Evolutionary conservation across 1,140 invertebrate species (phyloP).

Genomic region (Pseudachorutes palmiensis): DNA sequence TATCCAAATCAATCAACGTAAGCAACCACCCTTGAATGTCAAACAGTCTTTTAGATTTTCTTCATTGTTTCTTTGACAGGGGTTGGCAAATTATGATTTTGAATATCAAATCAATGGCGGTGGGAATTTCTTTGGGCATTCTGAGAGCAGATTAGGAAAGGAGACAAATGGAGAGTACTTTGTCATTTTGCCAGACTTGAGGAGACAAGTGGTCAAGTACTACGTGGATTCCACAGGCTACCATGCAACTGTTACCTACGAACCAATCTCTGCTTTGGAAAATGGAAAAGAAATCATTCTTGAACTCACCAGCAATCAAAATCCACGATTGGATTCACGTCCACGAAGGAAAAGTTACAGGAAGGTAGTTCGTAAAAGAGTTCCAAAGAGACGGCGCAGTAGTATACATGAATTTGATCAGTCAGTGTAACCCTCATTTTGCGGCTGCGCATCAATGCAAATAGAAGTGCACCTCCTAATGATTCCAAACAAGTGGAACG

Average conservation of each 20-base stretch:
- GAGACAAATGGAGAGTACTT: slow-evolving; percentile 70
- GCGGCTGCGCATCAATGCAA: no score
- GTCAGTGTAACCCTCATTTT: no score
- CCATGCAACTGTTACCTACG: slow-evolving; percentile 70
- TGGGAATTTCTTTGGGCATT: slow-evolving; percentile 28
- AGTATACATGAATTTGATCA: no score
- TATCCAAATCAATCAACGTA: no score
- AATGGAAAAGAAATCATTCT: neutral
- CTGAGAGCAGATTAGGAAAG: slow-evolving; percentile 67
- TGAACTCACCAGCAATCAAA: neutral
- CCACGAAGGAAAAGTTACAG: neutral
- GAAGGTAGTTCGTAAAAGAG: neutral
- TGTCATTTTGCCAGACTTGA: slow-evolving; percentile 71
- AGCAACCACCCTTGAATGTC: no score
- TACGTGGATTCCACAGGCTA: slow-evolving; percentile 70
- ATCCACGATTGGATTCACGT: neutral
- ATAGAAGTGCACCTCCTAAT: no score
- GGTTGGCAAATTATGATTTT: slow-evolving; percentile 27
- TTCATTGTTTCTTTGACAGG: slow-evolving; percentile 1
- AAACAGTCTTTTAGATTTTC: no score
- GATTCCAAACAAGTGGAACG: no score
- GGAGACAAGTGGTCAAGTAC: slow-evolving; percentile 58
- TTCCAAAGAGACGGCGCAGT: slow-evolving; percentile 1
- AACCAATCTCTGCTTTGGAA: slow-evolving; percentile 43
- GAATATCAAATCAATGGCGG: slow-evolving; percentile 30